Percentiles rank a stretch among this genome's conserved stretches.
Evolutionary conservation across 2,888 invertebrate species (phyloP).

Genomic region (Malthinus flaveolus): DNA sequence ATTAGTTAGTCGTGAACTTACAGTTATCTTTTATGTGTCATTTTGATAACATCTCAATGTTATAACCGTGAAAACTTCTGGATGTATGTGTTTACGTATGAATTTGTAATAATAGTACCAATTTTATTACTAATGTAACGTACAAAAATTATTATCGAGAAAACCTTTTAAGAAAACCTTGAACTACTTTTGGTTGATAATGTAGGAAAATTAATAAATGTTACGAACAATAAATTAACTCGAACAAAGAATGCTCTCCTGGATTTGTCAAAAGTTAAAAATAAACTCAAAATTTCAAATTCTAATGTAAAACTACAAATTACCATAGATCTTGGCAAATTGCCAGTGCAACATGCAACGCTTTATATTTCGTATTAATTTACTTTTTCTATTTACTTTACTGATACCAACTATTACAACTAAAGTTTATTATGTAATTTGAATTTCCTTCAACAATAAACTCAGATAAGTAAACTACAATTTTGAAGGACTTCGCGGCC

Average conservation of each 20-base stretch:
- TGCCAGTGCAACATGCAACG: slow-evolving; percentile 13
- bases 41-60: slow-evolving; percentile 19
- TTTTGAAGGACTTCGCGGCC: too few relatives aligned
- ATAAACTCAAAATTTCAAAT: slow-evolving; percentile 16
- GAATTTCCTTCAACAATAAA: too few relatives aligned
- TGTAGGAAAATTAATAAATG: slow-evolving; percentile 11
- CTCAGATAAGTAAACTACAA: too few relatives aligned
- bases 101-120: slow-evolving; percentile 7
- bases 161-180: slow-evolving; percentile 10
- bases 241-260: slow-evolving; percentile 12
- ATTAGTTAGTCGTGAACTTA: slow-evolving; percentile 7
- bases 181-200: slow-evolving; percentile 11
- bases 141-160: slow-evolving; percentile 7
- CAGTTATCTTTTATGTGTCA: slow-evolving; percentile 16
- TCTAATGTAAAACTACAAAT: slow-evolving; percentile 9
- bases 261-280: slow-evolving; percentile 10
- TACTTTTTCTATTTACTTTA: too few relatives aligned
- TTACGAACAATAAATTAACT: slow-evolving; percentile 5
- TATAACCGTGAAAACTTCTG: slow-evolving; percentile 5
- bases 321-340: slow-evolving; percentile 15
- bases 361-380: slow-evolving; percentile 8
- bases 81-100: slow-evolving; percentile 3
- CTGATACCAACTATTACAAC: too few relatives aligned
- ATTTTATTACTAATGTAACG: slow-evolving; percentile 4
- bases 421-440: too few relatives aligned